A percentile compares a stretch with the other conserved stretches of the same genome.
Conservation (phyloP, 2,888 invertebrate species). For the Caenorhabditis afra region DNA sequence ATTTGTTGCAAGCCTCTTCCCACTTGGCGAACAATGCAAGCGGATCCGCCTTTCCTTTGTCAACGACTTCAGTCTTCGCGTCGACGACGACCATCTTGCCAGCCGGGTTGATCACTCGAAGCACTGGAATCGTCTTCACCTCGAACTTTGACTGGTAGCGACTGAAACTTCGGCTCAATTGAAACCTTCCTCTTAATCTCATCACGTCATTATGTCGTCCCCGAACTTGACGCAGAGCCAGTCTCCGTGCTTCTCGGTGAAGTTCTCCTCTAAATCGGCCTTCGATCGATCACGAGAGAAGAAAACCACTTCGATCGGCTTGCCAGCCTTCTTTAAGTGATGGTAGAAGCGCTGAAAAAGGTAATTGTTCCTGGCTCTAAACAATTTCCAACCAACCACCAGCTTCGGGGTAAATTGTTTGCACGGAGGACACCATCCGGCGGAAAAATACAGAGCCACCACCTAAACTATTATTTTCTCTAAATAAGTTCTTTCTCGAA, state of each 20-base stretch:
- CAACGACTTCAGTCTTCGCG: slow-evolving; percentile 75
- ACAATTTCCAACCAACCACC: slow-evolving; percentile 59
- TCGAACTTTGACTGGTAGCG: slow-evolving; percentile 68
- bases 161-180: slow-evolving; percentile 57
- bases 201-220: slow-evolving; percentile 72
- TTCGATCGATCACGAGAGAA: slow-evolving; percentile 77
- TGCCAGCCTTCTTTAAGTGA: slow-evolving; percentile 70
- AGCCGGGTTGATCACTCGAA: slow-evolving; percentile 82
- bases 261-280: slow-evolving; percentile 77
- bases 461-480: slow-evolving; percentile 66
- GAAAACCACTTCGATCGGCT: slow-evolving; percentile 78
- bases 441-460: slow-evolving; percentile 83
- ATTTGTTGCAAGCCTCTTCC: slow-evolving; percentile 61
- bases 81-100: slow-evolving; percentile 82
- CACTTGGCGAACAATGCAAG: slow-evolving; percentile 66
- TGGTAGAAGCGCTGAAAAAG: slow-evolving; percentile 76
- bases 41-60: slow-evolving; percentile 62
- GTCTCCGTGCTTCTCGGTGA: slow-evolving; percentile 76
- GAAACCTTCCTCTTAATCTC: not conserved
- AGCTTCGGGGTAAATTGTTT: slow-evolving; percentile 79
- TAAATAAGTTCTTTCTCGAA: too few relatives aligned
- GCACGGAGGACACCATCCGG: slow-evolving; percentile 82
- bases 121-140: slow-evolving; percentile 81
- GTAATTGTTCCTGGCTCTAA: not conserved
- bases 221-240: slow-evolving; percentile 77